Evolutionary conservation across 2,113 vertebrate species (phyloP).

Genomic region (Antigone vipio): DNA sequence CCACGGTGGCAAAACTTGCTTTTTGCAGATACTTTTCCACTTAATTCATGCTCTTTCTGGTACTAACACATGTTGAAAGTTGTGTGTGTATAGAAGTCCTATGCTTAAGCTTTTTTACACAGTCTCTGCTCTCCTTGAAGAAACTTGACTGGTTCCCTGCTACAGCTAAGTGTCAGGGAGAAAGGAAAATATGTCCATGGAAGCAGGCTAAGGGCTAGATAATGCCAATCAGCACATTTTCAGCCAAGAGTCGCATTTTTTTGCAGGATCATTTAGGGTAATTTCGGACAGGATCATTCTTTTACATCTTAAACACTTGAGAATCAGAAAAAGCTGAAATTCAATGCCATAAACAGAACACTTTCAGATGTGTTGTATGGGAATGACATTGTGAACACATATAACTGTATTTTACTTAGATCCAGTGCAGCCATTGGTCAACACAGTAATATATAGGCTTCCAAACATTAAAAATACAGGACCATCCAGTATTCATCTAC

Average conservation of each 20-base stretch:
- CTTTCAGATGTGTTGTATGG: neutral
- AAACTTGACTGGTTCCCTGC: neutral
- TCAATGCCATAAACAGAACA: neutral
- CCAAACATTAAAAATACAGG: neutral
- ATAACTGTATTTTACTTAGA: neutral
- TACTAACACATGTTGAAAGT: neutral
- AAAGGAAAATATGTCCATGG: neutral
- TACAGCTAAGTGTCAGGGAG: neutral
- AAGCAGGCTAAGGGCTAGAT: neutral
- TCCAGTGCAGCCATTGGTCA: neutral
- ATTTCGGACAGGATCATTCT: neutral
- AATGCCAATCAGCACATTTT: neutral
- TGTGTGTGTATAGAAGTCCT: neutral
- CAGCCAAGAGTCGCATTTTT: neutral
- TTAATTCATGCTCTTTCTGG: neutral
- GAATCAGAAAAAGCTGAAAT: neutral
- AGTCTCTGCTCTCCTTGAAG: neutral
- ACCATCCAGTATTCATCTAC: neutral
- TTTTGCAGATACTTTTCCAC: neutral
- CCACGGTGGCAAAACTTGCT: neutral
- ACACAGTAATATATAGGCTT: neutral
- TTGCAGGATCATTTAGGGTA: neutral
- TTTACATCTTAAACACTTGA: neutral
- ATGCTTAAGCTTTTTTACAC: neutral
- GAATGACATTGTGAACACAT: neutral